Percentiles rank a stretch among this genome's conserved stretches.
phyloP scores from a whole-genome alignment of 2,797 vertebrate genomes.

The Poeciliopsis paucimaculata region DNA sequence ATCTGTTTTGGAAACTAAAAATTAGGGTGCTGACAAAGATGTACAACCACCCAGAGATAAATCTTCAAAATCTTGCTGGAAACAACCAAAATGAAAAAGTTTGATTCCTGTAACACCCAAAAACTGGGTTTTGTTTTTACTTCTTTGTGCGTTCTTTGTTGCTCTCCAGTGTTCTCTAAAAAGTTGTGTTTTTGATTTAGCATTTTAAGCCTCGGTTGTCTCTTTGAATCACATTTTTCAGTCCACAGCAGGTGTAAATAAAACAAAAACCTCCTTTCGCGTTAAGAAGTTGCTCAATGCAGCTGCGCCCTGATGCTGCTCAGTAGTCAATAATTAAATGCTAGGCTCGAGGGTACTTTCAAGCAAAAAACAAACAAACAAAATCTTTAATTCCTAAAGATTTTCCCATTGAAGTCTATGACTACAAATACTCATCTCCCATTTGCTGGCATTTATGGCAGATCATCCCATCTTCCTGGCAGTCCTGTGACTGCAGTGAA shows the following conservation, averaged over 20 bases:
- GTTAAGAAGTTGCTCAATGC: neutral
- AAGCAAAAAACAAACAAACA: neutral
- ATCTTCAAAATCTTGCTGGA: neutral
- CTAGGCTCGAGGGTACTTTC: neutral
- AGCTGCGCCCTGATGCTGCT: neutral
- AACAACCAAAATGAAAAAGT: neutral
- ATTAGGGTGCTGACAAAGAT: neutral
- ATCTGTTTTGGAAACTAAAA: neutral
- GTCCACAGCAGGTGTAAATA: neutral
- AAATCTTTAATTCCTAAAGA: constrained; percentile 12
- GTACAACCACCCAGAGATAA: neutral
- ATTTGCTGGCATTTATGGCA: constrained; percentile 29
- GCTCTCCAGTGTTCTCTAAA: neutral
- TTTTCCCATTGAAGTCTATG: constrained; percentile 2
- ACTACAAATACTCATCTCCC: constrained; percentile 22
- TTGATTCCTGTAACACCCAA: neutral
- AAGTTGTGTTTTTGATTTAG: neutral
- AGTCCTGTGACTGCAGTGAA: constrained; percentile 35
- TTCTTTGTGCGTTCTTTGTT: neutral
- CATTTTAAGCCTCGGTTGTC: neutral
- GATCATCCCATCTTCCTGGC: constrained; percentile 49
- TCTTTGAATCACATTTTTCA: neutral
- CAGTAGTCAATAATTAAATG: neutral
- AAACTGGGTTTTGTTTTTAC: neutral
- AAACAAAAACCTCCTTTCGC: neutral